These are phyloP conservation scores for Cloeon dipterum DNA, from an alignment of 2,888 invertebrate genomes.

Conservation along the genomic window DNA sequence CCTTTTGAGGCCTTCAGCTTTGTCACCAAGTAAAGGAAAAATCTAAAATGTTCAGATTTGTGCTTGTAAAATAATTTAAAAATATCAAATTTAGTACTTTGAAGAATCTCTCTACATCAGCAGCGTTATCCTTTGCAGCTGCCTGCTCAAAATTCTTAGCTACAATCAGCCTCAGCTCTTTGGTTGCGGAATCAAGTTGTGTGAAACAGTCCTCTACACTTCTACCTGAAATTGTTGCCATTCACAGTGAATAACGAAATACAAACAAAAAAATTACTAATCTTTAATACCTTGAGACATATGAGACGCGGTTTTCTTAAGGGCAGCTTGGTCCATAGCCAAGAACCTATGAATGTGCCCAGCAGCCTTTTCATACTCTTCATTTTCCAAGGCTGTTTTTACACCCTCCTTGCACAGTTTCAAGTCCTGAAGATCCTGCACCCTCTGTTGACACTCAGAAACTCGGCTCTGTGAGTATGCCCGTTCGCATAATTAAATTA, in stretches of 20 bases:
- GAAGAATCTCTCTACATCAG: constrained; percentile 82
- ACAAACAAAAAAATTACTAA: background rate
- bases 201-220: constrained; percentile 45
- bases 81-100: too few relatives aligned
- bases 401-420: constrained; percentile 96
- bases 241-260: constrained; percentile 15
- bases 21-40: constrained; percentile 82
- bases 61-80: too few relatives aligned
- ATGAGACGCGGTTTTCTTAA: constrained; percentile 55
- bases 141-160: constrained; percentile 76
- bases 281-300: constrained; percentile 29
- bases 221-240: constrained; percentile 20
- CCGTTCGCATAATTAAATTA: too few relatives aligned
- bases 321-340: constrained; percentile 67
- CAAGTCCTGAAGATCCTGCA: constrained; percentile 83
- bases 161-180: constrained; percentile 43
- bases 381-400: constrained; percentile 73
- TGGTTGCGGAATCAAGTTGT: constrained; percentile 50
- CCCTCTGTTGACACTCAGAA: constrained; percentile 79
- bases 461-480: constrained; percentile 46
- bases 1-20: constrained; percentile 68
- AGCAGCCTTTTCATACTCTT: constrained; percentile 94
- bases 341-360: constrained; percentile 86
- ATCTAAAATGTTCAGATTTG: constrained; percentile 25
- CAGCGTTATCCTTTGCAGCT: constrained; percentile 63